Evolutionary conservation across 2,113 vertebrate genomes (phyloP).

Genomic region (Triplophysa siluroides): DNA sequence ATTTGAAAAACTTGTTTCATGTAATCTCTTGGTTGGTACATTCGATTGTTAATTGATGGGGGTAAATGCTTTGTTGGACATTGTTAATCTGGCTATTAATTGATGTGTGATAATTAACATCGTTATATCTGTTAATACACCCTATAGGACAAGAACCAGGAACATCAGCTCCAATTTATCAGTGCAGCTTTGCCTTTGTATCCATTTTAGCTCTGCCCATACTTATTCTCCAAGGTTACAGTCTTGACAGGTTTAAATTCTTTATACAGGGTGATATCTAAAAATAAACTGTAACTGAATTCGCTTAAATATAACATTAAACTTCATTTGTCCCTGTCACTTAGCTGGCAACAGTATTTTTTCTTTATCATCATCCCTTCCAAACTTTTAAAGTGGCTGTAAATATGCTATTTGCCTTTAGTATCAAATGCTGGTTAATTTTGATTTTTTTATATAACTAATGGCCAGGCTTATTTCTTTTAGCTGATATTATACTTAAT

Average conservation of each 20-base stretch:
- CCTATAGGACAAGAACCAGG: background rate
- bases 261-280: background rate
- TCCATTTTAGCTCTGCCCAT: background rate
- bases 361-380: background rate
- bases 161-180: background rate
- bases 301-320: background rate
- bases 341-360: constrained; percentile 11
- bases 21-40: background rate
- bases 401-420: constrained; percentile 79
- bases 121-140: background rate
- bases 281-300: background rate
- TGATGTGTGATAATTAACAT: background rate
- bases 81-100: background rate
- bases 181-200: background rate
- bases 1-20: constrained; percentile 11
- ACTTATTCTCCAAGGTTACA: background rate
- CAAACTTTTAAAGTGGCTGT: constrained; percentile 68
- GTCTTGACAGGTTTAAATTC: constrained; percentile 1
- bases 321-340: background rate
- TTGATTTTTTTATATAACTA: constrained; percentile 76
- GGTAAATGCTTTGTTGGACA: background rate
- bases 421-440: constrained; percentile 79
- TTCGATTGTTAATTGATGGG: background rate
- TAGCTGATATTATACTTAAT: constrained; percentile 69
- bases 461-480: constrained; percentile 85